Percentiles rank a stretch among this genome's conserved stretches.
These are phyloP conservation scores for Crioceris asparagi DNA, from an alignment of 2,888 invertebrate species.

Conservation along the genomic window DNA sequence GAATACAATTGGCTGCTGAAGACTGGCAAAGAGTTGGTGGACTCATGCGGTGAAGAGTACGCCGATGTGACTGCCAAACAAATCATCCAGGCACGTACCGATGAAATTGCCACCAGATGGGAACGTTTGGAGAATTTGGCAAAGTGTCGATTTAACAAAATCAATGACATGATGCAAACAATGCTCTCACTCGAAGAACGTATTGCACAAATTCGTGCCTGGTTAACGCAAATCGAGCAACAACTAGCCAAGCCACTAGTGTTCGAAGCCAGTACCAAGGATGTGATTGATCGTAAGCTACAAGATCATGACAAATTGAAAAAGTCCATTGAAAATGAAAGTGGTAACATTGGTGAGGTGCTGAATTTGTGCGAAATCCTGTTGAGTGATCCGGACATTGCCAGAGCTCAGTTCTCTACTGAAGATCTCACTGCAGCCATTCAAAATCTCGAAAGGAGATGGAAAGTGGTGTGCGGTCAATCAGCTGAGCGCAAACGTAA, in stretches of 20 bases:
- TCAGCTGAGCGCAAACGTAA: conserved; percentile 62
- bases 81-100: conserved; percentile 45
- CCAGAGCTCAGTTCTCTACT: conserved; percentile 60
- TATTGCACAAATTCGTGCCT: conserved; percentile 58
- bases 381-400: conserved; percentile 61
- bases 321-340: conserved; percentile 64
- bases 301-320: conserved; percentile 64
- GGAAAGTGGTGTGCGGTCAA: conserved; percentile 65
- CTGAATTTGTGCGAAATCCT: conserved; percentile 69
- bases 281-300: conserved; percentile 56
- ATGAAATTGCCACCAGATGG: conserved; percentile 60
- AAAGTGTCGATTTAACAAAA: conserved; percentile 57
- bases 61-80: conserved; percentile 48
- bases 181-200: conserved; percentile 60
- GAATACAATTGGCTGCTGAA: conserved; percentile 68
- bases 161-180: conserved; percentile 60
- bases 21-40: conserved; percentile 55
- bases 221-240: conserved; percentile 62
- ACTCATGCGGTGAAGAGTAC: conserved; percentile 53
- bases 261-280: conserved; percentile 54
- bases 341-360: conserved; percentile 66
- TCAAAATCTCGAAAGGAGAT: conserved; percentile 64
- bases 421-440: conserved; percentile 56
- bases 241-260: conserved; percentile 56
- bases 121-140: conserved; percentile 59